Base-by-base conservation (phyloP, 2,888 invertebrate species). In the Limenitis camilla region DNA sequence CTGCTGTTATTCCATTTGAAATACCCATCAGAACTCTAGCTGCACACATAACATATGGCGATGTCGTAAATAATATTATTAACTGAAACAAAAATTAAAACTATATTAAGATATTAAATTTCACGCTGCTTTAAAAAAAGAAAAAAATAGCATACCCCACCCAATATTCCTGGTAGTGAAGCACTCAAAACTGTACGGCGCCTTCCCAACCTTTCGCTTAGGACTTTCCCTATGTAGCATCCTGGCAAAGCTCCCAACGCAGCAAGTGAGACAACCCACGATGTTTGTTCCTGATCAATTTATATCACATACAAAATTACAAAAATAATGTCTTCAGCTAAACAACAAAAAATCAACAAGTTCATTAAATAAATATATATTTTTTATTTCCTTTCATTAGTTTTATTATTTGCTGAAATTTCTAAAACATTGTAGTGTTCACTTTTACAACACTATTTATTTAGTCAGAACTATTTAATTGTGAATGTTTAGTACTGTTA, bases 261-360 rank as follows among this genome's bases (percentile, higher is more conserved):
- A 49, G 86, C 80, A 44, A 91, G 72, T 0, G 91, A 89, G 1
- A 89, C 90, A 58, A 89, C 79, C 90, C 90, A 90, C 48, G 90
- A 89, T 31, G 76, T 82, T 68, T 90, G 83, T 32, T 79, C 76
- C 81, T 88, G 65, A 27, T 11, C 5, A 28, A 49, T 19, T 41
- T 33, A 43, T 27, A 9, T 8, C 30, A 31, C 5, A 43, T 6
- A n/a, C n/a, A n/a, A 39, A 36, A 44, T n/a, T 29, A 27, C n/a
- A 30, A 35, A 28, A 38, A 10, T n/a, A 5, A 31, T 27, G 2
- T 4, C 1, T 8, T 8, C 7, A 8, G 8, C 9, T 33, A n/a
- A n/a, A n/a, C n/a, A 2, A 2, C 9, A 33, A 2, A 8, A 7
- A 7, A 33, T 33, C n/a, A n/a, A n/a, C n/a, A n/a, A n/a, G n/a